Percentiles rank a stretch among this genome's conserved stretches.
Evolutionary conservation across 2,797 vertebrate genomes (phyloP).

Genomic region (Delichon dasypus): DNA sequence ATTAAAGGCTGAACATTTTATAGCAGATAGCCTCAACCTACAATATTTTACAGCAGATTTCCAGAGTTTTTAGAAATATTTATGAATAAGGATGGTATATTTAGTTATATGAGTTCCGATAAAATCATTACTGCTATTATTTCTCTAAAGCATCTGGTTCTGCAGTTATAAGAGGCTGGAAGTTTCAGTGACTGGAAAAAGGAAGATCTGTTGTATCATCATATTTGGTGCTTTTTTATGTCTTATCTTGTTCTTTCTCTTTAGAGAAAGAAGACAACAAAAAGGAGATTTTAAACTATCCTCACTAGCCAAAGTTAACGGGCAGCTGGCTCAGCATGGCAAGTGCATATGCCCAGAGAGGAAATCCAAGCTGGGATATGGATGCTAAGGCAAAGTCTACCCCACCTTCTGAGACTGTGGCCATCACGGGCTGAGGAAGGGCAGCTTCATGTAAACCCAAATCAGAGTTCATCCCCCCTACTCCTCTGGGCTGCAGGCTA

Average conservation of each 20-base stretch:
- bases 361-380: not conserved
- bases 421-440: fast-evolving
- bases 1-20: not conserved
- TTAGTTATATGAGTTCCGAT: not conserved
- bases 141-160: not conserved
- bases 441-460: not conserved
- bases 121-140: not conserved
- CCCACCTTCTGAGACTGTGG: not conserved
- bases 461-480: not conserved
- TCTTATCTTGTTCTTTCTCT: not conserved
- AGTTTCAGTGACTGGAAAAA: not conserved
- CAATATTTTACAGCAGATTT: not conserved
- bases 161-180: not conserved
- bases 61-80: not conserved
- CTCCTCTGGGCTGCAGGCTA: not conserved
- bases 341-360: not conserved
- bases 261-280: not conserved
- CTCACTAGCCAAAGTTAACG: not conserved
- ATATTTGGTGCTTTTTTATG: not conserved
- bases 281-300: not conserved
- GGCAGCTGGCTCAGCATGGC: not conserved
- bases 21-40: not conserved
- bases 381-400: not conserved
- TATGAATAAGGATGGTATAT: not conserved
- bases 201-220: not conserved